Evolutionary conservation across 2,113 vertebrate species (phyloP).

Genomic region (Nibea coibor): DNA sequence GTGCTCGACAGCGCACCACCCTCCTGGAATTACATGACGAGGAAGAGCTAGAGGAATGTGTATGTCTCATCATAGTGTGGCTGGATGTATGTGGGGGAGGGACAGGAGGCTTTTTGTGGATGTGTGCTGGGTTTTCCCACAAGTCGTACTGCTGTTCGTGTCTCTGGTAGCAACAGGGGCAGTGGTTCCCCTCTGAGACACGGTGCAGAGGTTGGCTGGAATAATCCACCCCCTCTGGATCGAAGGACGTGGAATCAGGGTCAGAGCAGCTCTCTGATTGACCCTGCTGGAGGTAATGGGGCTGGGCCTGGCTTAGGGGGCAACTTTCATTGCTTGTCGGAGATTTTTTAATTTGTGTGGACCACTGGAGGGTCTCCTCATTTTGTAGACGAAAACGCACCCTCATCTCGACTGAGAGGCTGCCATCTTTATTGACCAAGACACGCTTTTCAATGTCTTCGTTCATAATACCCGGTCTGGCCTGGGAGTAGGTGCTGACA

Average conservation of each 20-base stretch:
- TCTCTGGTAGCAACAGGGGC: constrained; percentile 80
- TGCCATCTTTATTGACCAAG: constrained; percentile 90
- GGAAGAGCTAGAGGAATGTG: constrained; percentile 81
- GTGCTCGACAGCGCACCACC: constrained; percentile 73
- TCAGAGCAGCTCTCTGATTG: constrained; percentile 83
- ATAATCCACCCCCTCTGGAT: constrained; percentile 80
- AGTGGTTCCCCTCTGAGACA: constrained; percentile 68
- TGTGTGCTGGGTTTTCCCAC: constrained; percentile 89
- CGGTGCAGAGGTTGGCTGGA: constrained; percentile 74
- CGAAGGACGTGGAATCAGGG: constrained; percentile 81
- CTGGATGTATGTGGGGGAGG: constrained; percentile 56
- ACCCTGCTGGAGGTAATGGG: constrained; percentile 69
- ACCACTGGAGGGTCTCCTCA: constrained; percentile 87
- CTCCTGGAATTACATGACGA: constrained; percentile 81
- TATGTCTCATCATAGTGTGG: constrained; percentile 57
- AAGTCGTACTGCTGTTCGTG: constrained; percentile 84
- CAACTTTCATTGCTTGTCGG: constrained; percentile 76
- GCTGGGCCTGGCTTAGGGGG: constrained; percentile 59
- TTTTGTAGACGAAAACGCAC: constrained; percentile 89
- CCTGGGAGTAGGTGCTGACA: constrained; percentile 36
- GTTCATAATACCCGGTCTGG: constrained; percentile 78
- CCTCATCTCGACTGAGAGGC: constrained; percentile 93
- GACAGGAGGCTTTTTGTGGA: constrained; percentile 44
- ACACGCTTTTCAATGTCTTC: constrained; percentile 91
- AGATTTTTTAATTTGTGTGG: constrained; percentile 86